These are phyloP conservation scores for Megalonaias nervosa DNA, from an alignment of 1,140 invertebrate genomes.

Conservation along the genomic window DNA sequence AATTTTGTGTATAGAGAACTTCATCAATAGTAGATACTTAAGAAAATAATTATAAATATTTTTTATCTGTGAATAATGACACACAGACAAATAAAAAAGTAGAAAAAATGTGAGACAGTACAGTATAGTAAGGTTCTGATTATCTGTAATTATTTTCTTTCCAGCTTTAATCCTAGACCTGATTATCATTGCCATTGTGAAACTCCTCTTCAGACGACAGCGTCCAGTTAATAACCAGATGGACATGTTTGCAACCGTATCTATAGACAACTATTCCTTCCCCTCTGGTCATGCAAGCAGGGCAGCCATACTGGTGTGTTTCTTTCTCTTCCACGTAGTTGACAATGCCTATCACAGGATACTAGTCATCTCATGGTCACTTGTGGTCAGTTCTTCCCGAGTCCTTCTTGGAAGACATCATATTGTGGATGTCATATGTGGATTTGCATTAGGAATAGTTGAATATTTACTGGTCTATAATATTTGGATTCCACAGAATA, in stretches of 20 bases:
- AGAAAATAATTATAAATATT: no score
- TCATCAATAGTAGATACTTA: no score
- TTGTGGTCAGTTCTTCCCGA: conserved; percentile 84
- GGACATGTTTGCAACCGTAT: conserved; percentile 78
- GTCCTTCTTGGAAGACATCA: conserved; percentile 88
- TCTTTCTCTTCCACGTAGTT: conserved; percentile 49
- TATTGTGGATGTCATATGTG: conserved; percentile 87
- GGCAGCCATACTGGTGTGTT: conserved; percentile 82
- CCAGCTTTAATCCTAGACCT: conserved; percentile 90
- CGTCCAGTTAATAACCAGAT: conserved; percentile 80
- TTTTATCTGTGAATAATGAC: no score
- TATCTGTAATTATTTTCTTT: conserved; percentile 64
- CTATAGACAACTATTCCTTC: conserved; percentile 93
- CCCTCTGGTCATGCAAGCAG: conserved; percentile 97
- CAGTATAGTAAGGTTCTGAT: no score
- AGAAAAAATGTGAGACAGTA: no score
- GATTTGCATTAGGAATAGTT: conserved; percentile 82
- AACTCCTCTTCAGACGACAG: conserved; percentile 84
- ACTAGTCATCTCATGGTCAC: conserved; percentile 82
- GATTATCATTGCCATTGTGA: conserved; percentile 84
- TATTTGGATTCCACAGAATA: conserved; percentile 52
- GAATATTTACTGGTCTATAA: conserved; percentile 79
- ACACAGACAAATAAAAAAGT: no score
- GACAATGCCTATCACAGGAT: conserved; percentile 34
- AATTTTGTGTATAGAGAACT: no score